These are phyloP conservation scores for Dasyprocta punctata DNA, from an alignment of 2,113 vertebrate species.

Conservation along the genomic window DNA sequence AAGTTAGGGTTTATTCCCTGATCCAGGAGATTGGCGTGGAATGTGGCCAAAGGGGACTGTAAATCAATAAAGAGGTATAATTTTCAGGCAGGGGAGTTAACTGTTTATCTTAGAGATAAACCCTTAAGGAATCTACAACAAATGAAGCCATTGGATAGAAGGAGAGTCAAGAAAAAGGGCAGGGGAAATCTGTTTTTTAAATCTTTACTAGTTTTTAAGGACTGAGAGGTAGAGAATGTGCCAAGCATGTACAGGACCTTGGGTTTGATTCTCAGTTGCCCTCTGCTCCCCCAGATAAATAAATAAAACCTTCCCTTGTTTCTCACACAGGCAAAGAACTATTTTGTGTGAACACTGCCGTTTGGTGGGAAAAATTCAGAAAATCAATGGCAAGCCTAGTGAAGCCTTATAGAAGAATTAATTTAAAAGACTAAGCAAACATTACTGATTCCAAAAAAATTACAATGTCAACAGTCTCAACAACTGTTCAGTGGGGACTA, in stretches of 20 bases:
- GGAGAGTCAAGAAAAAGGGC: neutral
- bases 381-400: slow-evolving; percentile 24
- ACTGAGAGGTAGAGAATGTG: neutral
- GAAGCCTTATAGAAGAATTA: slow-evolving; percentile 30
- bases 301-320: slow-evolving; percentile 27
- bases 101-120: slow-evolving; percentile 71
- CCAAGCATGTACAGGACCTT: too few species aligned
- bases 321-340: neutral
- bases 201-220: neutral
- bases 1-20: slow-evolving; percentile 45
- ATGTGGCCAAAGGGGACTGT: slow-evolving; percentile 63
- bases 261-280: neutral
- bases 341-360: neutral
- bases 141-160: slow-evolving; percentile 12
- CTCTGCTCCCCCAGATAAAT: neutral
- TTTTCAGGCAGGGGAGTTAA: slow-evolving; percentile 64
- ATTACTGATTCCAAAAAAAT: slow-evolving; percentile 59
- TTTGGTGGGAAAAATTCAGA: slow-evolving; percentile 21
- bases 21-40: slow-evolving; percentile 34
- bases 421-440: slow-evolving; percentile 72
- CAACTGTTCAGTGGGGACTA: slow-evolving; percentile 57
- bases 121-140: slow-evolving; percentile 56
- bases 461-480: slow-evolving; percentile 71
- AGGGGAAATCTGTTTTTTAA: slow-evolving; percentile 14
- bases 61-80: slow-evolving; percentile 50